Conservation (phyloP, 2,797 vertebrate genomes). For the Todus mexicanus region DNA sequence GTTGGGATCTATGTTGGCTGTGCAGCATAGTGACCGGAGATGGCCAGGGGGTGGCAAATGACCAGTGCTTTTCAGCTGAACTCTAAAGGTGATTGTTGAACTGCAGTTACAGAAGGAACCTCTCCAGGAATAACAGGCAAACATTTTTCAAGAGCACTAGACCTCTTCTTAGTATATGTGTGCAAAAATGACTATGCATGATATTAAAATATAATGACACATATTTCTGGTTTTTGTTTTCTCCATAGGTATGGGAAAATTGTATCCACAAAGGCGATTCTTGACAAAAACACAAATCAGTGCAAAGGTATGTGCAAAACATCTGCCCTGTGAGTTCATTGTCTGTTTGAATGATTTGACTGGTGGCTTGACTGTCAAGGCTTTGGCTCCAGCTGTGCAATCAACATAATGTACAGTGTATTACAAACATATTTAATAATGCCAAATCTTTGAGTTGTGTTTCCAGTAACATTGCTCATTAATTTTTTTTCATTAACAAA, state of each 20-base stretch:
- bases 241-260: conserved; percentile 92
- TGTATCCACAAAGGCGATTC: conserved; percentile 97
- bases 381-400: conserved; percentile 22
- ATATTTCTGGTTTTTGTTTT: conserved; percentile 66
- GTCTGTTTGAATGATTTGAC: not conserved
- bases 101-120: not conserved
- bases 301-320: conserved; percentile 89
- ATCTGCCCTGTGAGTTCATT: not conserved
- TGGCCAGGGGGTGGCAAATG: not conserved
- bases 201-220: conserved; percentile 31
- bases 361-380: not conserved
- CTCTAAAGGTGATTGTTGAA: not conserved
- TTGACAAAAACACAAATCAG: conserved; percentile 99
- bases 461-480: conserved; percentile 77
- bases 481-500: conserved; percentile 81
- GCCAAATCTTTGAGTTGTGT: conserved; percentile 62
- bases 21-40: not conserved
- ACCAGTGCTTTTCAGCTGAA: not conserved
- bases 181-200: not conserved
- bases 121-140: not conserved
- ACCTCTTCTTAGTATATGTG: not conserved
- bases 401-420: conserved; percentile 34
- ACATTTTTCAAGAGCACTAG: not conserved
- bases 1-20: not conserved
- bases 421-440: conserved; percentile 64